Percentiles rank a stretch among this genome's conserved stretches.
Evolutionary conservation across 2,888 invertebrate genomes (phyloP).

Genomic region (Caenorhabditis japonica): DNA sequence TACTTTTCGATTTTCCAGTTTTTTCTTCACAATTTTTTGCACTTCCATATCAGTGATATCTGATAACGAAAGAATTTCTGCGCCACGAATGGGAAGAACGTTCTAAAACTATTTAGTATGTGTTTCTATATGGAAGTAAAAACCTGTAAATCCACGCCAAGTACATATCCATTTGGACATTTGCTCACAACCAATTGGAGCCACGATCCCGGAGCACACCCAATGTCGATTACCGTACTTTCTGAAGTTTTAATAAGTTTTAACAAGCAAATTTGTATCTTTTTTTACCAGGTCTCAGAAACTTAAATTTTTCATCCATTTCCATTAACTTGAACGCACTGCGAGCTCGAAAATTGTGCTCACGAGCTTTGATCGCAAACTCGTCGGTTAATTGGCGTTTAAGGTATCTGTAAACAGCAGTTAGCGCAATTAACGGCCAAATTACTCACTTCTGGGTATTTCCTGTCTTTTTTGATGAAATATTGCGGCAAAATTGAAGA

Average conservation of each 20-base stretch:
- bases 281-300: conserved; percentile 62
- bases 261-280: no score
- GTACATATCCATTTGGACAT: conserved; percentile 60
- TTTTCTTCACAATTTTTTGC: conserved; percentile 59
- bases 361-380: conserved; percentile 64
- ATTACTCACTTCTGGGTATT: conserved; percentile 27
- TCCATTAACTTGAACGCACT: conserved; percentile 77
- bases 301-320: conserved; percentile 70
- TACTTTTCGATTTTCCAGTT: conserved; percentile 61
- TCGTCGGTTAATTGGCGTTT: conserved; percentile 70
- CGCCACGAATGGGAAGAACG: conserved; percentile 69
- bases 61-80: conserved; percentile 66
- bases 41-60: conserved; percentile 64
- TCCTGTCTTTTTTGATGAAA: conserved; percentile 31
- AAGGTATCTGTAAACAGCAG: conserved; percentile 62
- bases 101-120: conserved; percentile 62
- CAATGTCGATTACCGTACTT: conserved; percentile 66
- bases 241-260: no score
- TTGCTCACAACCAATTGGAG: conserved; percentile 71
- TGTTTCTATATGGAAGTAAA: neutral
- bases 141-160: conserved; percentile 74
- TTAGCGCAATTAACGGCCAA: no score
- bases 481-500: neutral
- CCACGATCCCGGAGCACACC: conserved; percentile 77
- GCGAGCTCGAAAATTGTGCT: conserved; percentile 73